Evolutionary conservation across 2,888 invertebrate species (phyloP).

Genomic region (Ormia ochracea): DNA sequence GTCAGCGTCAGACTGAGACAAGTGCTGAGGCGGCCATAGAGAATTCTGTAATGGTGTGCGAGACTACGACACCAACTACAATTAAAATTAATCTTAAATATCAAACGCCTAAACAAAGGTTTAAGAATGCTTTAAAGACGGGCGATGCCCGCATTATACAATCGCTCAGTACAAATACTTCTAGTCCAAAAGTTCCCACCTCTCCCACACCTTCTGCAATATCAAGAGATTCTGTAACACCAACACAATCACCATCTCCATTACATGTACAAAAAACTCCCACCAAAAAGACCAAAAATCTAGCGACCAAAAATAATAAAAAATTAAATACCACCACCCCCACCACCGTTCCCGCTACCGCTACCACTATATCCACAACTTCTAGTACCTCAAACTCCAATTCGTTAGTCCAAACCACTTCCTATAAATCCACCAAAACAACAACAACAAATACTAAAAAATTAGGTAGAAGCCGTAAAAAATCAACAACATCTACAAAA

Average conservation of each 20-base stretch:
- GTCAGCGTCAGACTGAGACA: neutral
- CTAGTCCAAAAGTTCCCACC: constrained; percentile 12
- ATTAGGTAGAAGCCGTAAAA: constrained; percentile 66
- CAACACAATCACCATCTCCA: constrained; percentile 20
- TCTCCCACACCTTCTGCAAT: neutral
- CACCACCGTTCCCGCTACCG: constrained; percentile 25
- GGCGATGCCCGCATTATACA: neutral
- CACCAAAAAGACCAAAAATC: constrained; percentile 29
- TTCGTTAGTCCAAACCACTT: constrained; percentile 59
- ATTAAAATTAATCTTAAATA: constrained; percentile 72
- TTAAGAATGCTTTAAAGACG: constrained; percentile 55
- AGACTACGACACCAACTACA: constrained; percentile 64
- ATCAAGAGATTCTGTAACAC: constrained; percentile 32
- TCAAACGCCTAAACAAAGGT: constrained; percentile 62
- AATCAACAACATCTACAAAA: constrained; percentile 71
- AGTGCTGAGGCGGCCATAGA: neutral
- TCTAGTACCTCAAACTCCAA: constrained; percentile 20
- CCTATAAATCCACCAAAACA: constrained; percentile 63
- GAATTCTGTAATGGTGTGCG: constrained; percentile 50
- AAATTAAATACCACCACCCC: constrained; percentile 31
- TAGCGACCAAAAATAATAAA: constrained; percentile 28
- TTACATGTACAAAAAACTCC: constrained; percentile 35
- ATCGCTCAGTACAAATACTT: neutral
- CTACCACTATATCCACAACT: constrained; percentile 56
- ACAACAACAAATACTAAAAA: constrained; percentile 64